Evolutionary conservation across 1,140 invertebrate genomes (phyloP), one percentile per base, ranked within the genome.

Genomic region (Procambarus clarkii): DNA sequence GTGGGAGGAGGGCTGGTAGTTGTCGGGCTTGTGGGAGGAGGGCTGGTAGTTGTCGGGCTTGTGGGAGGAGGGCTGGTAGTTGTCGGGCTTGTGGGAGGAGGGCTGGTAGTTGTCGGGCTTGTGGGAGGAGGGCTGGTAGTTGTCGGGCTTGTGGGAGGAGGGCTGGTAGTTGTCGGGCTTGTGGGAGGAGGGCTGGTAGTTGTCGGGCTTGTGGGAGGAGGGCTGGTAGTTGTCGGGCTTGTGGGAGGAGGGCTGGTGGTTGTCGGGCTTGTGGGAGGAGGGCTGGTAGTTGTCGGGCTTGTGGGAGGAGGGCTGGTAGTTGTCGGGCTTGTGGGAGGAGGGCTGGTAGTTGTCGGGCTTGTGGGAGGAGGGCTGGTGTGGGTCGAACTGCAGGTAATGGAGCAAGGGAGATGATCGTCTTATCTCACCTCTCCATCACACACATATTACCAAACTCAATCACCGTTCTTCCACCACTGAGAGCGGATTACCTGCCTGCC

Each of bases 371-470:
- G 34, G 34, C 34, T 34, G 34, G 34, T 1, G 34, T 34, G 34
- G 34, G 34, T 34, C 34, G 34, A 1, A 34, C 34, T 34, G 34
- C 34, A 34, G 34, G 34, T 34, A 34, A 34, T 34, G 34, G 34
- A 34, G 34, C 34, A 34, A 34, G 1, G 34, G 34, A 34, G 1
- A 34, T n/a, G 50, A 48, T 45, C 48, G 79, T 50, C 46, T 80
- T 80, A 54, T 50, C 79, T 80, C 79, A 54, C 54, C 34, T 54
- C 50, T 54, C 79, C 58, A 84, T 69, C 64, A 71, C 13, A 69
- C 64, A 69, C 54, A 69, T 69, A 64, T 64, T 50, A 45, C 64
- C 44, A 69, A 84, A 48, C 58, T 21, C 34, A 64, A 24, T 58
- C 15, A 64, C 21, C 82, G 24, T 34, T 34, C 34, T 34, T 34